Conservation (phyloP, 1,140 invertebrate species). For the Melanaphis sacchari region DNA sequence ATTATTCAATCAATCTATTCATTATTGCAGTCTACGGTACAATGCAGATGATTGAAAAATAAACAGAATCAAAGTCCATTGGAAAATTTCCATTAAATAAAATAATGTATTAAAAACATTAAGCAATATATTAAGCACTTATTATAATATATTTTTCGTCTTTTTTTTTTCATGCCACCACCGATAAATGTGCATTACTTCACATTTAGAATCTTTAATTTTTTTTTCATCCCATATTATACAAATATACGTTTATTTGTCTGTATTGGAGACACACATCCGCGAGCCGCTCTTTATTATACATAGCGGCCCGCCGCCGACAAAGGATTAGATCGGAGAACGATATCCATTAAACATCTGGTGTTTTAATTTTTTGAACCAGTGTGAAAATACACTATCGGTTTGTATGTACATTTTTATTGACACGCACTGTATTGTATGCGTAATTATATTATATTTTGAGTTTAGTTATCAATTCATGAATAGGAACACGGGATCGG, state of each 20-base stretch:
- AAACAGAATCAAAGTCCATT: not conserved
- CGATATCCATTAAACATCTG: constrained; percentile 55
- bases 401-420: not conserved
- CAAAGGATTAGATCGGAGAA: constrained; percentile 27
- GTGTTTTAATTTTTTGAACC: constrained; percentile 6
- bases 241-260: not conserved
- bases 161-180: not conserved
- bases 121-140: not conserved
- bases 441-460: not conserved
- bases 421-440: not conserved
- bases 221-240: not conserved
- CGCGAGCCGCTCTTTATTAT: not conserved
- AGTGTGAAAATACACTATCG: constrained; percentile 18
- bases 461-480: no score
- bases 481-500: no score
- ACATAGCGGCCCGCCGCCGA: not conserved
- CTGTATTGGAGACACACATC: not conserved
- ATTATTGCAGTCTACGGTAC: not conserved
- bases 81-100: not conserved
- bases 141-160: not conserved
- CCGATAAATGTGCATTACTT: not conserved
- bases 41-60: not conserved
- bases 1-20: not conserved
- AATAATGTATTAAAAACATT: not conserved
- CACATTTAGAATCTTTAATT: not conserved